These are phyloP conservation scores for Piprites chloris DNA, from an alignment of 2,113 vertebrate genomes.

Conservation along the genomic window DNA sequence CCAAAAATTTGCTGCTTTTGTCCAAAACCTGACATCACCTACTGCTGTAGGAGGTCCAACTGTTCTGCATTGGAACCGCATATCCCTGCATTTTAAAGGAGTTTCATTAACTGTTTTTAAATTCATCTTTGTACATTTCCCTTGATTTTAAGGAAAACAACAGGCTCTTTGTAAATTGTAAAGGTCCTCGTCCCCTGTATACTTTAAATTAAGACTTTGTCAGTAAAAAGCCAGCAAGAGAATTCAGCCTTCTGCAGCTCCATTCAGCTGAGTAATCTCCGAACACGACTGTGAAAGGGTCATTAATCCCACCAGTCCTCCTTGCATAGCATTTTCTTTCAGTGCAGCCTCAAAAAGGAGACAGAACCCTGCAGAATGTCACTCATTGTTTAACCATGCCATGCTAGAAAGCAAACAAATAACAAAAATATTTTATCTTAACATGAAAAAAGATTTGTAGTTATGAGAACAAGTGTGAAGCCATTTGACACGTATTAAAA, in stretches of 20 bases:
- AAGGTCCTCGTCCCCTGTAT: background rate
- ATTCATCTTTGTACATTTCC: background rate
- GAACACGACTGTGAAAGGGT: background rate
- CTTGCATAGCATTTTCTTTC: background rate
- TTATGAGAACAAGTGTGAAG: background rate
- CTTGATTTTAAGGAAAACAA: background rate
- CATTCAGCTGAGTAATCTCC: background rate
- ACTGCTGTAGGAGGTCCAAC: background rate
- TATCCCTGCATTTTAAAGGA: background rate
- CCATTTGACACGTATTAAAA: background rate
- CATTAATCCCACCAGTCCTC: background rate
- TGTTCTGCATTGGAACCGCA: background rate
- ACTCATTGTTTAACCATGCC: background rate
- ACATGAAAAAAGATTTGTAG: background rate
- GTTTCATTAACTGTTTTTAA: background rate
- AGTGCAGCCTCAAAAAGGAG: background rate
- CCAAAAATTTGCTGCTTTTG: background rate
- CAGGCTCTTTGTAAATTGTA: background rate
- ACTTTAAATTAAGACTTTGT: background rate
- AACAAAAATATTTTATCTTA: background rate
- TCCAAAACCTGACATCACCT: background rate
- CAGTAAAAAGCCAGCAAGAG: background rate
- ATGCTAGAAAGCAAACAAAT: background rate
- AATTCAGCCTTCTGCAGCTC: background rate
- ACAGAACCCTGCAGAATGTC: background rate